Percentiles rank a stretch among this genome's conserved stretches.
Conservation (phyloP, 2,797 vertebrate genomes). For the Crenichthys baileyi region DNA sequence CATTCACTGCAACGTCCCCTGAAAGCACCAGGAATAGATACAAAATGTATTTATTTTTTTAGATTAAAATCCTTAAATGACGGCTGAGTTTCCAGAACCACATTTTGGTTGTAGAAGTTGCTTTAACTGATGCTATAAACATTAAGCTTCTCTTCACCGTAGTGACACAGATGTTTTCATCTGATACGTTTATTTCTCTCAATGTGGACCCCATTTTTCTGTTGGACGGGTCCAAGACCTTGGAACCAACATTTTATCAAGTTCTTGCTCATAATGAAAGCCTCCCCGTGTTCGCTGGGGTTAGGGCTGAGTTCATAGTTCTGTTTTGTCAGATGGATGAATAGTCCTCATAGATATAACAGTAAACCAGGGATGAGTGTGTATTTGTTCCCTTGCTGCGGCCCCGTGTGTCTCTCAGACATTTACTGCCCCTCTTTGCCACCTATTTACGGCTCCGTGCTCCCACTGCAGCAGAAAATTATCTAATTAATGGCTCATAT, state of each 20-base stretch:
- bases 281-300: background rate
- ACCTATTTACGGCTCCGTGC: conserved; percentile 47
- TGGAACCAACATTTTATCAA: background rate
- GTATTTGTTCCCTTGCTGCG: conserved; percentile 11
- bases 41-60: too few relatives aligned
- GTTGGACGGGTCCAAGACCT: background rate
- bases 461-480: conserved; percentile 36
- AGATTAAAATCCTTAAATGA: too few relatives aligned
- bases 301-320: background rate
- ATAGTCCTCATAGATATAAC: background rate
- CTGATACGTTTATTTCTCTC: too few relatives aligned
- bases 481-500: conserved; percentile 47
- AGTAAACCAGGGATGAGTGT: background rate
- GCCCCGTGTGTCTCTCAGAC: conserved; percentile 16
- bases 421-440: conserved; percentile 55
- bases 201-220: too few relatives aligned
- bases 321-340: background rate
- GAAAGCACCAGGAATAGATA: too few relatives aligned
- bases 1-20: too few relatives aligned
- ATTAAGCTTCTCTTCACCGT: too few relatives aligned
- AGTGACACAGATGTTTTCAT: too few relatives aligned
- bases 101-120: too few relatives aligned
- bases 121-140: too few relatives aligned
- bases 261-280: background rate
- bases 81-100: too few relatives aligned